A percentile compares a stretch with the other conserved stretches of the same genome.
Evolutionary conservation across 2,888 invertebrate genomes (phyloP).

Genomic region (Hypomecis atomaria): DNA sequence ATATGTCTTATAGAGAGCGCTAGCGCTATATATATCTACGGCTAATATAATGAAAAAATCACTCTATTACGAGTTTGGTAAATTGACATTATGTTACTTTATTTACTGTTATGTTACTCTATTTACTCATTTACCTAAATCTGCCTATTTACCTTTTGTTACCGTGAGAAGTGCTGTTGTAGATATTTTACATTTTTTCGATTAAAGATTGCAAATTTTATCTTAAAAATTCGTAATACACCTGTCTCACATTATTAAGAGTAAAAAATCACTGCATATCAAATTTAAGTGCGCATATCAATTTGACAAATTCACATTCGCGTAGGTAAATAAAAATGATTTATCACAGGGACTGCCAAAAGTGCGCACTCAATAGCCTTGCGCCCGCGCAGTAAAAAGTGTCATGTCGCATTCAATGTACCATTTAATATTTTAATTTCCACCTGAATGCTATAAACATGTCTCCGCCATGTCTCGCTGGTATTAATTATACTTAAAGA

Average conservation of each 20-base stretch:
- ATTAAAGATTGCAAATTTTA: too few species aligned
- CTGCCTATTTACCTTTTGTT: too few species aligned
- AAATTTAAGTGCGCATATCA: background rate
- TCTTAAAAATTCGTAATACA: background rate
- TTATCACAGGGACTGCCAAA: slow-evolving; percentile 13
- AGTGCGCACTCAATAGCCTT: slow-evolving; percentile 8
- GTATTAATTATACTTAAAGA: slow-evolving; percentile 50
- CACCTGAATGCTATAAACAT: slow-evolving; percentile 22
- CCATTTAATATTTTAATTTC: slow-evolving; percentile 24
- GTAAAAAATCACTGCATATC: background rate
- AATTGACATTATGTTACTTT: too few species aligned
- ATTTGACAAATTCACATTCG: background rate
- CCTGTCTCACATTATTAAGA: background rate
- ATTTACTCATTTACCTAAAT: too few species aligned
- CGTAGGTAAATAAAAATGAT: slow-evolving; percentile 25
- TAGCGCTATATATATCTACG: too few species aligned
- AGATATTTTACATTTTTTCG: too few species aligned
- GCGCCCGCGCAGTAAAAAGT: slow-evolving; percentile 16
- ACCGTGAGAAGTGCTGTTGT: too few species aligned
- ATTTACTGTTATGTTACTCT: too few species aligned
- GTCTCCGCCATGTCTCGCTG: slow-evolving; percentile 22
- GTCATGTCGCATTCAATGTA: slow-evolving; percentile 16
- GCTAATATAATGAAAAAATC: too few species aligned
- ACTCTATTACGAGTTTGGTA: too few species aligned
- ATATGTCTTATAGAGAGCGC: too few species aligned